Conservation (phyloP, 1,140 invertebrate species). For the Eriosoma lanigerum region DNA sequence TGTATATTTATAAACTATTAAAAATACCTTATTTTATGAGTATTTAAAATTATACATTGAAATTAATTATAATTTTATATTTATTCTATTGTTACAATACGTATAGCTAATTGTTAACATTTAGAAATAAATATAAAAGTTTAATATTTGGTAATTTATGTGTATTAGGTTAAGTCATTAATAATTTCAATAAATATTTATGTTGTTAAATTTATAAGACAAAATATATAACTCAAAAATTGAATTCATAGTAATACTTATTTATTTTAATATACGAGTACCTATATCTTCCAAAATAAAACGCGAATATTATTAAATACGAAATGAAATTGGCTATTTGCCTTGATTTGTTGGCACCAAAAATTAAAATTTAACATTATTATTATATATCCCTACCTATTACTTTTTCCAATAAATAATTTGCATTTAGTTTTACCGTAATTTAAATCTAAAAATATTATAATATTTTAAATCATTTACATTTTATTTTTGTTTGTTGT, state of each 20-base stretch:
- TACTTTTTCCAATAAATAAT: constrained; percentile 30
- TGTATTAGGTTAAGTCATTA: too few species aligned
- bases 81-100: too few species aligned
- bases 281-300: not conserved
- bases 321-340: constrained; percentile 13
- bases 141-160: too few species aligned
- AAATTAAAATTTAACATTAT: not conserved
- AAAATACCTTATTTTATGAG: too few species aligned
- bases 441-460: constrained; percentile 5
- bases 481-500: not conserved
- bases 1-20: too few species aligned
- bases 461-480: not conserved
- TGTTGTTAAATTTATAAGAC: too few species aligned
- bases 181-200: too few species aligned
- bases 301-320: not conserved
- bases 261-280: not conserved
- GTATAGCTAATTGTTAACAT: too few species aligned
- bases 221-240: too few species aligned
- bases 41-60: too few species aligned
- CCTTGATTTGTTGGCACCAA: constrained; percentile 19
- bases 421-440: not conserved
- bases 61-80: too few species aligned
- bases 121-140: too few species aligned
- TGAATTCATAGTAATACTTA: not conserved
- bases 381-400: not conserved